Base-by-base conservation (phyloP, 1,140 invertebrate genomes). In the Andrena cerasifolii region DNA sequence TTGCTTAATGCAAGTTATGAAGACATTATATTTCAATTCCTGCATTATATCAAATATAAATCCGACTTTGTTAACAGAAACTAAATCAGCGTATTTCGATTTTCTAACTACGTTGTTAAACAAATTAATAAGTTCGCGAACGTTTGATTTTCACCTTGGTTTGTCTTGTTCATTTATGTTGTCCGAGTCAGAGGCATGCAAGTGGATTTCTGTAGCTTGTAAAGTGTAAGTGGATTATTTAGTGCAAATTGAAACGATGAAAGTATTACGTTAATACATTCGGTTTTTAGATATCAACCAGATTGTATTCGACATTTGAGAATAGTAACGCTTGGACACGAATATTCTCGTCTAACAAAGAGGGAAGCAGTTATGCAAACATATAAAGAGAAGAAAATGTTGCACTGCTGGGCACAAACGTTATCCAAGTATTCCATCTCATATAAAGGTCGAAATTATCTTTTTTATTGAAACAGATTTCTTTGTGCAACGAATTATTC, bases 131-230 rank as follows among this genome's bases (percentile, higher is more conserved):
- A 83, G 65, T 53, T 79, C 63, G 21, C 84, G 78, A 49, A 72
- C 65, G 18, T 85, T 91, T 49, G 91, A 92, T 83, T 49, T 90
- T 8, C 77, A 81, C 1, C 76, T 89, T 8, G 87, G 90, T 51
- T 58, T 91, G 4, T 75, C 79, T n/a, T 90, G 87, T 79, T 75
- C 90, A 1, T 89, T 88, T 66, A 82, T 81, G 62, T 49, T 91
- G 6, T 36, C 87, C 16, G 68, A 85, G 56, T 18, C 80, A 33
- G 80, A 87, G 7, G 83, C 85, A 2, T 63, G 66, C n/a, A 78
- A 74, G 45, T 87, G 86, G 79, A 45, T 91, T 6, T 70, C 71
- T 21, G 61, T 28, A 7, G n/a, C 72, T 16, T 75, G 65, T 7
- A 82, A 87, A 74, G 73, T 36, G 83, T 88, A 84, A 85, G 82